Evolutionary conservation across 2,113 vertebrate species (phyloP), one percentile per base, ranked within the genome.

Genomic region (Cynocephalus volans): DNA sequence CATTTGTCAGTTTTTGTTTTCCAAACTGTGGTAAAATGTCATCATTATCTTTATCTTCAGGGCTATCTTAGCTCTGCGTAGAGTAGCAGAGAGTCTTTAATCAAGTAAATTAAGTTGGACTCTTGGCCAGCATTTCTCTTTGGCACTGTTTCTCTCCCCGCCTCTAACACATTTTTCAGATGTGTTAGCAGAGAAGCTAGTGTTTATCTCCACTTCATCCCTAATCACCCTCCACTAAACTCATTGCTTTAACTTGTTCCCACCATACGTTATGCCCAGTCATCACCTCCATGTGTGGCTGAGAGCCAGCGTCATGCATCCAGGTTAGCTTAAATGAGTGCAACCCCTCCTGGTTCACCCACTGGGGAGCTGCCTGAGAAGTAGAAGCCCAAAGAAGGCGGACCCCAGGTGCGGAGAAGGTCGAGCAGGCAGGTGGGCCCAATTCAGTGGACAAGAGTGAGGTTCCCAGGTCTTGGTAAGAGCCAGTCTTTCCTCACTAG

Each of bases 281-380:
- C 58, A 48, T 33, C 50, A 50, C 67, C 21, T 1, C 33, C 3
- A 8, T 3, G 0, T 65, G 2, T 11, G 64, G 56, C 60, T 8
- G 8, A 72, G 14, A 62, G 36, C 62, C 28, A n/a, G 9, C 33
- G 0, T 4, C 48, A 0, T 1, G 5, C 33, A 21, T 52, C 58
- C 2, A 12, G 28, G 1, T 31, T 24, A 79, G 13, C 31, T 14
- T 64, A n/a, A 62, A 54, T 45, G n/a, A 50, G 26, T 14, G 41
- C 54, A 76, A 13, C 8, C 50, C 86, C 54, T 28, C 15, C 73
- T 0, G 0, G 0, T 69, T 88, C 41, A 26, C 65, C 54, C 67
- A 33, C 2, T 14, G 2, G 10, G 72, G 8, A 36, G 18, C 62
- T 82, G 5, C 52, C 48, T 13, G 8, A 4, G 5, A 80, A 62